Conservation (phyloP, 2,797 vertebrate genomes). For the Hydrophis major region DNA sequence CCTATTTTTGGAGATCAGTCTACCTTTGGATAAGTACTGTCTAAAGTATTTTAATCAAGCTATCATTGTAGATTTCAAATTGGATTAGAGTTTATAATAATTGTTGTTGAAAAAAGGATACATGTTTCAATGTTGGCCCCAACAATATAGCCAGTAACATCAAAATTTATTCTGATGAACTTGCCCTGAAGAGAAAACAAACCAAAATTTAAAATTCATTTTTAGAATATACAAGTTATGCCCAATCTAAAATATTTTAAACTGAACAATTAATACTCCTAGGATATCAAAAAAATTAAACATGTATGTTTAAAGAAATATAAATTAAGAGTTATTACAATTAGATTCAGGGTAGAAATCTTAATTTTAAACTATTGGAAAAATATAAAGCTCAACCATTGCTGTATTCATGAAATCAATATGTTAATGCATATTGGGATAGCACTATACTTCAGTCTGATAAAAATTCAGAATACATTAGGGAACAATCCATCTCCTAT, state of each 20-base stretch:
- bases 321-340: not conserved
- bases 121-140: constrained; percentile 95
- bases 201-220: not conserved
- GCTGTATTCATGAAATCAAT: not conserved
- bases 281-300: not conserved
- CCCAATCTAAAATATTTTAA: not conserved
- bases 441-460: not conserved
- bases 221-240: not conserved
- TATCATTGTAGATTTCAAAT: not conserved
- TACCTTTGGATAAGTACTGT: not conserved
- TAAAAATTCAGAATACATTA: not conserved
- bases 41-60: not conserved
- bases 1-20: not conserved
- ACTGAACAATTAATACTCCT: not conserved
- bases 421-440: not conserved
- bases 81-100: not conserved
- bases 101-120: constrained; percentile 67
- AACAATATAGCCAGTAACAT: constrained; percentile 91
- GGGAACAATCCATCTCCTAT: not conserved
- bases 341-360: not conserved
- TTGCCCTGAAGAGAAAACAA: constrained; percentile 72
- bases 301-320: not conserved
- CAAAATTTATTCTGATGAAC: constrained; percentile 82
- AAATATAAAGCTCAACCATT: not conserved
- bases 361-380: not conserved